Conservation (phyloP, 2,888 invertebrate species). For the Yponomeuta plumbellus region DNA sequence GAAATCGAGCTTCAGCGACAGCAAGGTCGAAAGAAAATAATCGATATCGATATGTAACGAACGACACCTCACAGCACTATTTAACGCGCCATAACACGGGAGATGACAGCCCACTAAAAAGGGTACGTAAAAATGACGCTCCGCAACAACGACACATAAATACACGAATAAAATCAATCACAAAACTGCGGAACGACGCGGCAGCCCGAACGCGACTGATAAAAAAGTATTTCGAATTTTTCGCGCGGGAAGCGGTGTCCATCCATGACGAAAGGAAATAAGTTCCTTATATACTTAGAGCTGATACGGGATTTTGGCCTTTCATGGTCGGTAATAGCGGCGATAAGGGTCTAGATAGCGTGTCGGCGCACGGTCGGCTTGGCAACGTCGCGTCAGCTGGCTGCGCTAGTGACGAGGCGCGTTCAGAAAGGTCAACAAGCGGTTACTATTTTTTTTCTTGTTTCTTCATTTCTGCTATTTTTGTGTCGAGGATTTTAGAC, state of each 20-base stretch:
- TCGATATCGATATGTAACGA: not conserved
- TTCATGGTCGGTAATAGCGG: conserved; percentile 43
- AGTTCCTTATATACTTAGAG: conserved; percentile 61
- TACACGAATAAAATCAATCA: conserved; percentile 12
- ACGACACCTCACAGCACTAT: conserved; percentile 3
- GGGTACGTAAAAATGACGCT: conserved; percentile 2
- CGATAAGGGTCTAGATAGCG: conserved; percentile 62
- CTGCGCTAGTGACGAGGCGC: conserved; percentile 65
- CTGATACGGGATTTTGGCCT: conserved; percentile 42
- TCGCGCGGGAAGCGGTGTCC: conserved; percentile 69
- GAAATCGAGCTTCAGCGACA: not conserved
- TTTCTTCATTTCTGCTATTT: conserved; percentile 39
- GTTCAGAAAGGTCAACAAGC: conserved; percentile 68
- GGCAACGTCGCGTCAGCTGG: conserved; percentile 76
- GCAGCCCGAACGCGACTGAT: conserved; percentile 52
- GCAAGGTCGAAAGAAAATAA: conserved; percentile 2
- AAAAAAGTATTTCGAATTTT: conserved; percentile 73
- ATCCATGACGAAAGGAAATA: conserved; percentile 58
- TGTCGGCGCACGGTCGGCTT: conserved; percentile 43
- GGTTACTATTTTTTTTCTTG: conserved; percentile 70
- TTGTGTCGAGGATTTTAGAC: not conserved
- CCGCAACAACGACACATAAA: conserved; percentile 1
- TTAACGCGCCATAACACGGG: not conserved
- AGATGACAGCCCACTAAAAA: not conserved
- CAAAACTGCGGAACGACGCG: conserved; percentile 12